Percentiles rank a stretch among this genome's conserved stretches.
Conservation (phyloP, 2,888 invertebrate genomes). For the Lasioglossum zephyrum region DNA sequence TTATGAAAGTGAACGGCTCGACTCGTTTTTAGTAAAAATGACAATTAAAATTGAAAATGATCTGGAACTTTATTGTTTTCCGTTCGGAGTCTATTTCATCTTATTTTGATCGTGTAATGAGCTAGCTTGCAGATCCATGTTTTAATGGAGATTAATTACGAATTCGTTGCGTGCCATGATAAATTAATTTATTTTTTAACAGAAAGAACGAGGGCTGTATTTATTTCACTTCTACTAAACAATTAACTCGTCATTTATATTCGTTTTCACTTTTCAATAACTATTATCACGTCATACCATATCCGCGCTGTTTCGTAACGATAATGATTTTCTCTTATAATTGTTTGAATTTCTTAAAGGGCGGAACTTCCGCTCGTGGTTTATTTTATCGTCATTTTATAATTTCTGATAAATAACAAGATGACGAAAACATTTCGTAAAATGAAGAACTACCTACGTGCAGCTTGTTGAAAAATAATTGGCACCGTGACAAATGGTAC, state of each 20-base stretch:
- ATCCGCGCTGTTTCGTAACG: neutral
- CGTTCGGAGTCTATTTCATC: neutral
- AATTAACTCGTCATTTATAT: neutral
- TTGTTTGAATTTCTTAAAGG: neutral
- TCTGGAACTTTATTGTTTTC: neutral
- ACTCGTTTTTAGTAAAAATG: neutral
- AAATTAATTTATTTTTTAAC: neutral
- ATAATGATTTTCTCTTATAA: neutral
- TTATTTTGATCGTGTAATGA: neutral
- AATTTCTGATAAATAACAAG: neutral
- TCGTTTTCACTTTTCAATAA: neutral
- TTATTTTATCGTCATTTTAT: neutral
- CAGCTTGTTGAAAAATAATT: slow-evolving; percentile 3
- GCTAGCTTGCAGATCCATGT: neutral
- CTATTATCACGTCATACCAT: neutral
- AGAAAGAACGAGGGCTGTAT: neutral
- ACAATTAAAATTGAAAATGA: neutral
- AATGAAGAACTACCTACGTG: neutral
- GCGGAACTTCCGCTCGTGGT: neutral
- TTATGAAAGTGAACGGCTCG: neutral
- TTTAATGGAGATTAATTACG: neutral
- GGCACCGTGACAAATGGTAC: neutral
- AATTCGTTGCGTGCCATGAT: neutral
- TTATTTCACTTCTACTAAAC: neutral
- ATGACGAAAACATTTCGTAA: neutral